These are phyloP conservation scores for Pegea sp. DNA, from an alignment of 23 tunicate species.

Conservation along the genomic window DNA sequence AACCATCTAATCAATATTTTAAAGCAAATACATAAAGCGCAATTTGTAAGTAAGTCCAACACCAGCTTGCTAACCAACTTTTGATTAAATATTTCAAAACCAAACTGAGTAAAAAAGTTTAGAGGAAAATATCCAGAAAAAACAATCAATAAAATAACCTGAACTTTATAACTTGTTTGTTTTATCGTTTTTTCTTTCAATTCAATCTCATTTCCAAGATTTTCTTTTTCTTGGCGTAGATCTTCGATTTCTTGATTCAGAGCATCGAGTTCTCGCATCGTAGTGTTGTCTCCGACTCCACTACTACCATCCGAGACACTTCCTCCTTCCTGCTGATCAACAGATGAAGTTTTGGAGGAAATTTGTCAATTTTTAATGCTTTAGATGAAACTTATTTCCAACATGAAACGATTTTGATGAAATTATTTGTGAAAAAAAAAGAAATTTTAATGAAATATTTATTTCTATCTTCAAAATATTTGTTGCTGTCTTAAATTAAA, in stretches of 20 bases:
- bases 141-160: slow-evolving; percentile 9
- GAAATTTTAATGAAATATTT: no score
- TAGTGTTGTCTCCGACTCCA: slow-evolving; percentile 46
- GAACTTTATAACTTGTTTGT: slow-evolving; percentile 33
- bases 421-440: no score
- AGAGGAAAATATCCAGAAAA: no score
- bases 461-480: no score
- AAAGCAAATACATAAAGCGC: background rate
- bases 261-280: slow-evolving; percentile 66
- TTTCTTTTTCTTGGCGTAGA: slow-evolving; percentile 55
- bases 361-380: no score
- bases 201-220: slow-evolving; percentile 52
- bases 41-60: background rate
- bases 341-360: no score
- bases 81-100: no score
- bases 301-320: slow-evolving; percentile 70
- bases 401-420: no score
- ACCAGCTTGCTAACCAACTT: no score
- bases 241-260: slow-evolving; percentile 82
- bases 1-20: background rate
- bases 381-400: no score
- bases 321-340: slow-evolving; percentile 69
- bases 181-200: slow-evolving; percentile 25
- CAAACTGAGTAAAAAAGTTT: no score
- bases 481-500: no score